These are phyloP conservation scores for Peromyscus leucopus DNA, from an alignment of 2,113 vertebrate species.

Conservation along the genomic window DNA sequence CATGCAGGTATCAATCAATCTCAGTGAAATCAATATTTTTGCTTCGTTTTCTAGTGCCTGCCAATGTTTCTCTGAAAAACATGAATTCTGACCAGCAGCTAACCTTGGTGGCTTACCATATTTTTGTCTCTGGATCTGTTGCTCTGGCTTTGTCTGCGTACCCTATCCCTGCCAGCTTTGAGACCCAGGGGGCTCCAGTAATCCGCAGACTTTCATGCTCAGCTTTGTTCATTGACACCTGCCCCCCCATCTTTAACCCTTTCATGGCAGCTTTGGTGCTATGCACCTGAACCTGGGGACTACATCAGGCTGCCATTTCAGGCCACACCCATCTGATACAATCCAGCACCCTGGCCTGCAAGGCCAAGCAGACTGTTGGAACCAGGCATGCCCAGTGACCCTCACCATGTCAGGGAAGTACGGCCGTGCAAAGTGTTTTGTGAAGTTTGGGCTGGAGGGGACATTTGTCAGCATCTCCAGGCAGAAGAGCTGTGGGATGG, in stretches of 20 bases:
- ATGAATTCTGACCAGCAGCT: accelerated
- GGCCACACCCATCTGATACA: not conserved
- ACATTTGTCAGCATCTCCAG: constrained; percentile 63
- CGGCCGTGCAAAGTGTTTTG: constrained; percentile 74
- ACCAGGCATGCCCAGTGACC: accelerated
- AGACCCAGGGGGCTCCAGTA: not conserved
- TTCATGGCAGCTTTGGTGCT: no score
- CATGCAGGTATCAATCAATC: not conserved
- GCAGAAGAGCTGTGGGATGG: constrained; percentile 91
- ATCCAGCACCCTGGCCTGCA: accelerated
- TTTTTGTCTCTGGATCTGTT: not conserved
- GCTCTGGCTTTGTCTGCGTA: accelerated
- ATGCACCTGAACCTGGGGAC: not conserved
- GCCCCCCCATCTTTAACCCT: not conserved
- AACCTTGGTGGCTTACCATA: no score
- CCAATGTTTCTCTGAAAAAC: not conserved
- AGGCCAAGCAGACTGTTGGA: accelerated
- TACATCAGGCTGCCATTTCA: accelerated
- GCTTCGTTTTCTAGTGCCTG: accelerated
- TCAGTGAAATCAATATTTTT: not conserved
- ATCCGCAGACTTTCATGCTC: not conserved
- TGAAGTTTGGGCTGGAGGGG: constrained; percentile 35
- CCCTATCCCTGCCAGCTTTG: accelerated
- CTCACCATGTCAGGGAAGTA: constrained; percentile 91
- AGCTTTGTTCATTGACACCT: accelerated